Conservation (phyloP, 2,888 invertebrate genomes). For the Mellilla xanthometata region DNA sequence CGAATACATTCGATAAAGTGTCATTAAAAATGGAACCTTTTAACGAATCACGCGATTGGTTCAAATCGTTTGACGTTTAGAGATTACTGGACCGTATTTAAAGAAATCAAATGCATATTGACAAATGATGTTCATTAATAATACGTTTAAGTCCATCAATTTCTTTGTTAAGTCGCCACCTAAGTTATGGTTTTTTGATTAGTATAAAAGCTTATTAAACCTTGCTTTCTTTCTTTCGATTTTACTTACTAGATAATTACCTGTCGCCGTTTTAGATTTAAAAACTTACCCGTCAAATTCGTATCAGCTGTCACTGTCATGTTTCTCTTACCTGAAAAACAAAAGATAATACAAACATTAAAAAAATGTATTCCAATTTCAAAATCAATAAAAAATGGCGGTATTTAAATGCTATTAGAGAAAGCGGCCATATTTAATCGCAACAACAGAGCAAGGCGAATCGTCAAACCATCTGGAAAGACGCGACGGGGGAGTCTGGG, state of each 20-base stretch:
- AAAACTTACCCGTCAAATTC: slow-evolving; percentile 2
- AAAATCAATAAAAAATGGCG: slow-evolving; percentile 19
- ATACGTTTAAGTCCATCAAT: too few species aligned
- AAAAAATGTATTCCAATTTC: background rate
- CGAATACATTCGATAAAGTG: background rate
- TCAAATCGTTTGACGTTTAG: slow-evolving; percentile 65
- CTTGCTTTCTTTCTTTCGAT: too few species aligned
- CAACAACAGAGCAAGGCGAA: slow-evolving; percentile 35
- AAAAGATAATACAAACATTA: background rate
- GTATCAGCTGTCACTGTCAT: background rate
- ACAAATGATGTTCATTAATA: slow-evolving; percentile 67
- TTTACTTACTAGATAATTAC: background rate
- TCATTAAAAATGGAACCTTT: slow-evolving; percentile 72
- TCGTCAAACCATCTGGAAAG: slow-evolving; percentile 64
- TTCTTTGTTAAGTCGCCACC: too few species aligned
- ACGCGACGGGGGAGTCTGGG: slow-evolving; percentile 44
- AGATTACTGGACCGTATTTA: slow-evolving; percentile 66
- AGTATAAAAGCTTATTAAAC: too few species aligned
- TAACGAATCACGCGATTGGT: slow-evolving; percentile 66
- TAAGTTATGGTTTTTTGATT: too few species aligned
- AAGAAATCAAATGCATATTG: slow-evolving; percentile 63
- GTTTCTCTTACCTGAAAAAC: slow-evolving; percentile 52
- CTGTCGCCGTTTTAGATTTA: background rate
- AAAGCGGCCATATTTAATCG: slow-evolving; percentile 58
- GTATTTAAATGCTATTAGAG: slow-evolving; percentile 38